Base-by-base conservation (phyloP, 2,888 invertebrate genomes). In the Pseudanteris insignis region DNA sequence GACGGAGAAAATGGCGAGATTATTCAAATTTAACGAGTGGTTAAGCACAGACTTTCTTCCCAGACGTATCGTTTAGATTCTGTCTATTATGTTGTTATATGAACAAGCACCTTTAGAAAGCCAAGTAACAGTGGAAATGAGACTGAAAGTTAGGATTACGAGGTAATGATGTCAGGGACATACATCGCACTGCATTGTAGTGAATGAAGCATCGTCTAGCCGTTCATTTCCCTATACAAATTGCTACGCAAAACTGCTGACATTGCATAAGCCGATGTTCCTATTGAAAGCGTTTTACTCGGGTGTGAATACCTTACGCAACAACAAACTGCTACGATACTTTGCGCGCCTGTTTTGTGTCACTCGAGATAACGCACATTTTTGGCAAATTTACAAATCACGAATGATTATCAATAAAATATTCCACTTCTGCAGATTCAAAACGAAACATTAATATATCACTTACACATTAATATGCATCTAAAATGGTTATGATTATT, bases 101-200 rank as follows among this genome's bases (percentile, higher is more conserved):
- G 40, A 15, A 11, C 29, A 8, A 14, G 15, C 29, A 14, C 4
- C 30, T 36, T 36, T 36, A 44, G 38, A 50, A 48, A 54, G 44
- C 36, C 29, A 40, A 62, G 64, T 61, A 67, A 69, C 69, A 66
- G 72, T 73, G 72, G 72, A 73, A 75, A 71, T 70, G 76, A 77
- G 74, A 76, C 70, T 69, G 77, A 77, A 78, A 77, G 77, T 77
- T 71, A 64, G 70, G 70, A 69, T 70, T 73, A 74, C 66, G 70
- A 57, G 75, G 74, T 76, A 75, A 77, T 51, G 69, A 70, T 76
- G 78, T 77, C 78, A 78, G 73, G 78, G 78, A 69, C 76, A 58
- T 37, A 47, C 51, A 38, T 44, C 58, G 44, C 28, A 25, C 44
- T 29, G 48, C 40, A 60, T 55, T 58, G 60, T 58, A 24, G 53